These are phyloP conservation scores for Epirrita christyi DNA, from an alignment of 2,888 invertebrate genomes.

Conservation along the genomic window DNA sequence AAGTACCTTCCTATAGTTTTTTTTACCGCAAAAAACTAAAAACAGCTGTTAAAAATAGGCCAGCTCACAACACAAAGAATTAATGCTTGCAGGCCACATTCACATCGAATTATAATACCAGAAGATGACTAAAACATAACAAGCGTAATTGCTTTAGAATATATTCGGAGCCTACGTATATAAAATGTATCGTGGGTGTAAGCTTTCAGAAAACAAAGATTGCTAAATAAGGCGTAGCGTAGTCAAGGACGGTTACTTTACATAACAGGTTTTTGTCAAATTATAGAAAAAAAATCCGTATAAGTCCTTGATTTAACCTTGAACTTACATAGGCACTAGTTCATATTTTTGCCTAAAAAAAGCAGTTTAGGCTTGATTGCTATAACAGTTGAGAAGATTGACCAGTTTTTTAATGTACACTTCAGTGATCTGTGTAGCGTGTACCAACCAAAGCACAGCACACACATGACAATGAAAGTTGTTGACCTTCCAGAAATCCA, in stretches of 20 bases:
- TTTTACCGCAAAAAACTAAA: not conserved
- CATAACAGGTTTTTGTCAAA: not conserved
- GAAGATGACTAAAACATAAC: not conserved
- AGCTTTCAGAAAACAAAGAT: not conserved
- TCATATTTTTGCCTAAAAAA: too few species aligned
- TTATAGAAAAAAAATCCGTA: not conserved
- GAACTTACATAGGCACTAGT: constrained; percentile 14
- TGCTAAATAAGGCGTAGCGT: not conserved
- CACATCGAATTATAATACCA: not conserved
- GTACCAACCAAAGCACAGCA: constrained; percentile 1
- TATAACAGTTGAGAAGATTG: constrained; percentile 22
- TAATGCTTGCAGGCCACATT: not conserved
- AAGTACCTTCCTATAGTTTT: too few species aligned
- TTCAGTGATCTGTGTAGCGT: constrained; percentile 13
- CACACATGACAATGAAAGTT: constrained; percentile 59
- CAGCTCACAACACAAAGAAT: constrained; percentile 9
- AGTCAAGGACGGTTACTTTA: not conserved
- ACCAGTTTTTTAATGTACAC: constrained; percentile 12
- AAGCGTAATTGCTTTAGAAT: not conserved
- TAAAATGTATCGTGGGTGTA: not conserved
- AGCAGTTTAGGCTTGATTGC: not conserved
- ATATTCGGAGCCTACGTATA: not conserved
- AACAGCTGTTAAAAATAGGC: constrained; percentile 28
- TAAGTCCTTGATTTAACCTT: not conserved
- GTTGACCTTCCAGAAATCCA: constrained; percentile 64